These are phyloP conservation scores for Python bivittatus DNA, from an alignment of 2,113 vertebrate species.

Conservation along the genomic window DNA sequence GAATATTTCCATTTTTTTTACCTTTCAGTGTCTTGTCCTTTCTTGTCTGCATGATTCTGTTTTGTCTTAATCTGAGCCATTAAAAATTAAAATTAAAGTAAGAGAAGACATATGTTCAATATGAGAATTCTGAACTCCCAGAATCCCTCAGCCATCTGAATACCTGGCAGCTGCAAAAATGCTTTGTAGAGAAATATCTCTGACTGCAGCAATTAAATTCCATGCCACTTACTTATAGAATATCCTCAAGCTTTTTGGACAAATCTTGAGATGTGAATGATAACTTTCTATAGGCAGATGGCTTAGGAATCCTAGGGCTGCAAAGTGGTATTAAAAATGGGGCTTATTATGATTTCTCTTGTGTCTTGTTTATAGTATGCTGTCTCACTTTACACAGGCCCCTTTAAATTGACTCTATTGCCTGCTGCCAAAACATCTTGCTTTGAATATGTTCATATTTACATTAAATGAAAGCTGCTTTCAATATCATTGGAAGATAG, in stretches of 20 bases:
- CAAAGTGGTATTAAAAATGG: background rate
- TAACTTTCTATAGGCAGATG: background rate
- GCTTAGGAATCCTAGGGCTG: background rate
- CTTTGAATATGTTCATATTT: background rate
- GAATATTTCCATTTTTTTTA: background rate
- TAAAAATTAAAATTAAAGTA: background rate
- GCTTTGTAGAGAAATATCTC: background rate
- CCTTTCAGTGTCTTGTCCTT: background rate
- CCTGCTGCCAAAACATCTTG: conserved; percentile 12
- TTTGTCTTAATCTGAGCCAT: background rate
- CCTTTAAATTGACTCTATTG: background rate
- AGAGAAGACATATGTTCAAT: background rate
- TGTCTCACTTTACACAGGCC: background rate
- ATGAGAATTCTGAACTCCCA: background rate
- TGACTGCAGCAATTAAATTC: background rate
- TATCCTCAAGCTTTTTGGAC: background rate
- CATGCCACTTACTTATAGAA: background rate
- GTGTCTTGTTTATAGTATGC: conserved; percentile 16
- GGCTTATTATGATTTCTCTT: background rate
- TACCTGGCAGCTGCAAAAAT: background rate
- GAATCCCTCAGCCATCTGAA: background rate
- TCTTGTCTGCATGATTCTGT: background rate
- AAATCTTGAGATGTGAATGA: background rate
- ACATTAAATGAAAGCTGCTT: background rate
- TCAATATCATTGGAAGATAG: background rate